Conservation (phyloP, 2,113 vertebrate species). For the Orcinus orca region DNA sequence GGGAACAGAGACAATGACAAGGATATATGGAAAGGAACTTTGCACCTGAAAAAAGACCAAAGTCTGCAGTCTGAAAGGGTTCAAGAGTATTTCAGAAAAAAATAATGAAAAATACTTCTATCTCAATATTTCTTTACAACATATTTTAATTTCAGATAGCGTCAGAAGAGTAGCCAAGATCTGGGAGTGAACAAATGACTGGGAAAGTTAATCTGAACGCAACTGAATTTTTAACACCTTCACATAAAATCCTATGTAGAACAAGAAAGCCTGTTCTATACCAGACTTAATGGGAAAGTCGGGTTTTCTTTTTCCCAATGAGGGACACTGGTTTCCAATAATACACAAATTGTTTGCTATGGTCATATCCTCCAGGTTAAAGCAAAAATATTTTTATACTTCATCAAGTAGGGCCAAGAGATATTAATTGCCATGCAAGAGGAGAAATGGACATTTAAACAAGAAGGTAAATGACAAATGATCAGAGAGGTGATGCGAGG, state of each 20-base stretch:
- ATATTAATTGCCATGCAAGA: background rate
- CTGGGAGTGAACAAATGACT: background rate
- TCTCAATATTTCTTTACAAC: background rate
- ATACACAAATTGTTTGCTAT: background rate
- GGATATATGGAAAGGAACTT: background rate
- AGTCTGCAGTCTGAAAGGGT: background rate
- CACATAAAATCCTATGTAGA: background rate
- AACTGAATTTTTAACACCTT: background rate
- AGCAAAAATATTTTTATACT: background rate
- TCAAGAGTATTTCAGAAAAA: background rate
- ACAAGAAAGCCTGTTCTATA: background rate
- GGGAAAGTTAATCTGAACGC: background rate
- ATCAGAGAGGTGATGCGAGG: background rate
- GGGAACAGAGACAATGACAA: background rate
- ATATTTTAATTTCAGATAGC: conserved; percentile 8
- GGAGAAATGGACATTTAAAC: background rate
- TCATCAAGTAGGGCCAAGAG: background rate
- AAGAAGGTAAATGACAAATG: background rate
- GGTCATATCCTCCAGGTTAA: background rate
- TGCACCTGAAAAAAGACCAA: background rate
- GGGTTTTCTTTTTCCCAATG: background rate
- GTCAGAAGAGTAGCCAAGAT: background rate
- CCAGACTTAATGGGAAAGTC: background rate
- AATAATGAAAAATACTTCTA: background rate
- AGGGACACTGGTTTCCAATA: background rate